Evolutionary conservation across 2,888 invertebrate genomes (phyloP).

Genomic region (Laspeyria flexula): DNA sequence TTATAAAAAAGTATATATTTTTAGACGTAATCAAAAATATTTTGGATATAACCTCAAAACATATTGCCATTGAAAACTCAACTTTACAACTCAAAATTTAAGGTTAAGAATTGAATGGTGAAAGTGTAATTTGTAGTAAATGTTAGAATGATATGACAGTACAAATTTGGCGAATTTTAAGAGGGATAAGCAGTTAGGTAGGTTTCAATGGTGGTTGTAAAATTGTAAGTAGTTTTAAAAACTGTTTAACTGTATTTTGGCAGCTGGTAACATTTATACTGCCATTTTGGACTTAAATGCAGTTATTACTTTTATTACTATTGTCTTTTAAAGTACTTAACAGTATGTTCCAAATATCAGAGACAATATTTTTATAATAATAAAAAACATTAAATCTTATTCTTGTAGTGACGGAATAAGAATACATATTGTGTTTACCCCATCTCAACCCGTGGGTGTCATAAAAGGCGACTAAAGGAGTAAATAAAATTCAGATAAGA

Average conservation of each 20-base stretch:
- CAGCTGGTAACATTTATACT: neutral
- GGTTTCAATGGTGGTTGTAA: constrained; percentile 2
- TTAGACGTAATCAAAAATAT: constrained; percentile 29
- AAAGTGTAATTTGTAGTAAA: neutral
- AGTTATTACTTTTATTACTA: no score
- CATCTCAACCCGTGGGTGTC: no score
- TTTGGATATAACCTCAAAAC: constrained; percentile 17
- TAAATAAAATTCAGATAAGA: no score
- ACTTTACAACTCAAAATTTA: fast-evolving
- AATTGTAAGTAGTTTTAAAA: constrained; percentile 10
- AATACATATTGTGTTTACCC: no score
- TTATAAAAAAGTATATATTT: constrained; percentile 25
- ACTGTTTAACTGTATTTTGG: constrained; percentile 14
- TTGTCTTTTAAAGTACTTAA: no score
- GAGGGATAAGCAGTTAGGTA: constrained; percentile 1
- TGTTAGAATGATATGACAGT: constrained; percentile 19
- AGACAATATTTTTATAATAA: no score
- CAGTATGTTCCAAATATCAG: no score
- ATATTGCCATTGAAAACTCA: constrained; percentile 6
- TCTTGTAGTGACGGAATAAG: no score
- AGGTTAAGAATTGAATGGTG: neutral
- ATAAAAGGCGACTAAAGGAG: no score
- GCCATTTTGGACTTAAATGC: no score
- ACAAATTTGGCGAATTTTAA: constrained; percentile 16
- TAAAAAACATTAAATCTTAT: no score